phyloP scores from a whole-genome alignment of 1,140 invertebrate genomes.

The Drosophila asahinai region DNA sequence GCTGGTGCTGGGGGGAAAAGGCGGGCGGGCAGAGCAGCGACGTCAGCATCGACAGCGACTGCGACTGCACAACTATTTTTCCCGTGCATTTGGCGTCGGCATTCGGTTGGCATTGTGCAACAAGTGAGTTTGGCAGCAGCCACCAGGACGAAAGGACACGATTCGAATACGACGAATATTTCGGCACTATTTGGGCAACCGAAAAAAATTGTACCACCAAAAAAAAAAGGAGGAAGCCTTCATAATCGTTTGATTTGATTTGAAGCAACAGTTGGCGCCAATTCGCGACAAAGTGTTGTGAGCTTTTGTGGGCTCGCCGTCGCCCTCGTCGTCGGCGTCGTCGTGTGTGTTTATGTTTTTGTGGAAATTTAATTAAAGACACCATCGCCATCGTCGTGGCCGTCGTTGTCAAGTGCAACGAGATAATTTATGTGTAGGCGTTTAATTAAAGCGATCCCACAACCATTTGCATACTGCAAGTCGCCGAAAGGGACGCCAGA shows the following conservation, averaged over 20 bases:
- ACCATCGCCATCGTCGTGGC: constrained; percentile 20
- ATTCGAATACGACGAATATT: constrained; percentile 74
- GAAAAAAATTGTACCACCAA: constrained; percentile 7
- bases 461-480: constrained; percentile 67
- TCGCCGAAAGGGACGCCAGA: neutral
- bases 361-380: constrained; percentile 74
- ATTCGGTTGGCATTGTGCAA: constrained; percentile 81
- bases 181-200: constrained; percentile 53
- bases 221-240: neutral
- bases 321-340: neutral
- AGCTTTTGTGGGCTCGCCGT: constrained; percentile 57
- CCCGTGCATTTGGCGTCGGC: constrained; percentile 64
- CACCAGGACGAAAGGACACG: constrained; percentile 73
- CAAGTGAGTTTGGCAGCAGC: constrained; percentile 85
- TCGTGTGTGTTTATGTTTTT: constrained; percentile 29
- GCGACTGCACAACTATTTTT: constrained; percentile 77
- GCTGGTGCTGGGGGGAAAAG: constrained; percentile 29
- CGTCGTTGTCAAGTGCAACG: constrained; percentile 46
- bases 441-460: constrained; percentile 79
- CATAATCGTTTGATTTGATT: constrained; percentile 38
- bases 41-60: constrained; percentile 39
- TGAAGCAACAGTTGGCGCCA: constrained; percentile 83
- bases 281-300: constrained; percentile 70
- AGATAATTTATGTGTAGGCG: constrained; percentile 76
- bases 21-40: constrained; percentile 18